A percentile compares a stretch with the other conserved stretches of the same genome.
Evolutionary conservation across 2,797 vertebrate genomes (phyloP).

Genomic region (Amazona ochrocephala): DNA sequence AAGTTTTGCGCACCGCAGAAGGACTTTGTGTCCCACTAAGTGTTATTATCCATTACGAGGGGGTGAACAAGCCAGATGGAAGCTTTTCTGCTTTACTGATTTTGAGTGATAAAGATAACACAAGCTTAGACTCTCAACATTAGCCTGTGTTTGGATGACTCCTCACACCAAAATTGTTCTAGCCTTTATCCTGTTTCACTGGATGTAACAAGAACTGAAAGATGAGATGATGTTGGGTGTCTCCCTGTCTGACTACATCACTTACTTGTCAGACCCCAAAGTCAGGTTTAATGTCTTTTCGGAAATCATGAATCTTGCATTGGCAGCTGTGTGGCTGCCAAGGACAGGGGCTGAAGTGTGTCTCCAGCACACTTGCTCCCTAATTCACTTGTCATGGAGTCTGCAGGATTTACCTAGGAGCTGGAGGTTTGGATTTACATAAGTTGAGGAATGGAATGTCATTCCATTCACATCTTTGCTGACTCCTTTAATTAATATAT

Average conservation of each 20-base stretch:
- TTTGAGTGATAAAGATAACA: background rate
- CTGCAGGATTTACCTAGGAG: background rate
- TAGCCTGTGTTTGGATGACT: background rate
- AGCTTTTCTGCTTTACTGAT: background rate
- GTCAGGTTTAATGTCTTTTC: background rate
- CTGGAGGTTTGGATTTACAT: background rate
- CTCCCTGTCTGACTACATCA: background rate
- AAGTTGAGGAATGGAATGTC: accelerated
- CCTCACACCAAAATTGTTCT: background rate
- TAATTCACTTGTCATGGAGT: background rate
- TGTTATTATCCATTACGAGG: background rate
- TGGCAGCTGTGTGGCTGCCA: background rate
- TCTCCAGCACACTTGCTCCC: background rate
- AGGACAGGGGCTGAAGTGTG: background rate
- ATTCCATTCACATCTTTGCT: background rate
- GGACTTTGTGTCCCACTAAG: background rate
- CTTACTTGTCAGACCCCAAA: background rate
- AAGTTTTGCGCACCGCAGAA: background rate
- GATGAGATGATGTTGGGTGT: background rate
- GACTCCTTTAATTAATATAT: background rate
- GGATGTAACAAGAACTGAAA: background rate
- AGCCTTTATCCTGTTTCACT: background rate
- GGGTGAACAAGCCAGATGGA: background rate
- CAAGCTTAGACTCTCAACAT: background rate
- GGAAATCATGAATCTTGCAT: background rate